Evolutionary conservation across 2,113 vertebrate genomes (phyloP).

Genomic region (Cyanoramphus novaezelandiae): DNA sequence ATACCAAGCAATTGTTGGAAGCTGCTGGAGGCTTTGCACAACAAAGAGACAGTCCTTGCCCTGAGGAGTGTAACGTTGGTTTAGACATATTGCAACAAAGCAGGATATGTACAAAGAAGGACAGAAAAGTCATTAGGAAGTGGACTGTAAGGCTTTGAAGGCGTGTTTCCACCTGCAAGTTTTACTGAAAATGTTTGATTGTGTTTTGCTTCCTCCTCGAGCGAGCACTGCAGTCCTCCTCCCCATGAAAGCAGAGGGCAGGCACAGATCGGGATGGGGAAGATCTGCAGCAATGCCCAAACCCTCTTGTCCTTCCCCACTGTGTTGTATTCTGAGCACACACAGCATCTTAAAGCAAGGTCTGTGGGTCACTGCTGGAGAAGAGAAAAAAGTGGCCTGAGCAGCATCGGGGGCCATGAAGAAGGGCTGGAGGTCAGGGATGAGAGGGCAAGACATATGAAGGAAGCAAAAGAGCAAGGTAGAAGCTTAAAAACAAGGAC

Average conservation of each 20-base stretch:
- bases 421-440: not conserved
- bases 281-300: not conserved
- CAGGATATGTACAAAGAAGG: not conserved
- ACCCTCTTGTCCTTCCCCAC: not conserved
- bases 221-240: not conserved
- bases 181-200: not conserved
- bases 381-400: not conserved
- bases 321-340: not conserved
- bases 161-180: not conserved
- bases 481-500: not conserved
- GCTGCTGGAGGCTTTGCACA: not conserved
- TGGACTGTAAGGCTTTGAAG: not conserved
- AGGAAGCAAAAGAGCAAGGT: not conserved
- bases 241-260: fast-evolving
- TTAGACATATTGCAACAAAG: not conserved
- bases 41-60: not conserved
- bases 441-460: not conserved
- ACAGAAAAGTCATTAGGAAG: not conserved
- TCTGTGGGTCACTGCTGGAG: not conserved
- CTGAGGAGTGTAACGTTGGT: not conserved
- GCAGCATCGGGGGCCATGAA: not conserved
- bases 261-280: not conserved
- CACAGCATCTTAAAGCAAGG: not conserved
- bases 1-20: not conserved
- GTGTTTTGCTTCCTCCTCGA: not conserved